Base-by-base conservation (phyloP, 1,140 invertebrate genomes). In the Drosophila melanica region DNA sequence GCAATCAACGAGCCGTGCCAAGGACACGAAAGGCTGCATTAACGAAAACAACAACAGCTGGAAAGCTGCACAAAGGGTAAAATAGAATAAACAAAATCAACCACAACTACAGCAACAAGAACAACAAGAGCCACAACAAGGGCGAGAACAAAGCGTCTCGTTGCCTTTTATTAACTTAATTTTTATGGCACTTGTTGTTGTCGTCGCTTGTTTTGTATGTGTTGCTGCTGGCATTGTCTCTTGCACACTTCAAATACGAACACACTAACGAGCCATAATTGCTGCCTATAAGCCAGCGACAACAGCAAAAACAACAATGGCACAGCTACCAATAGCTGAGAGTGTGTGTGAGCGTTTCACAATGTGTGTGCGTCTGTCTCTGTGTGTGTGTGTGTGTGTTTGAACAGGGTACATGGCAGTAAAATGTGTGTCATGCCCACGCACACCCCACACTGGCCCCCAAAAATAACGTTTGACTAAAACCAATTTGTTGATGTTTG, bases 91-190 rank as follows among this genome's bases (percentile, higher is more conserved):
- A 77, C 67, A 78, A 82, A 76, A 55, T 76, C 68, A 68, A 65
- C 68, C 76, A 50, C 57, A 75, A 62, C 77, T 69, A 59, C 57
- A 59, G 37, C 42, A 47, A 37, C 44, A 54, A 42, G 18, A 63
- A 64, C 50, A 59, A 37, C 57, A 30, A 53, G 35, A 20, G 48
- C 30, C 48, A 2, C 60, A 72, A 60, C 68, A 42, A 64, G 54
- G 45, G 42, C 71, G 51, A 66, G 76, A 89, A 87, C 84, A 87
- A 87, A 84, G 79, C 73, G 63, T 70, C 76, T 89, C 76, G 79
- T 85, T 81, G 85, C 80, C 84, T 90, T 89, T 90, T 90, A 89
- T 90, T 89, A 89, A 90, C 77, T 89, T 89, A 89, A 89, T 89
- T 89, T 90, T 89, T 90, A 90, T 89, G 84, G 79, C 84, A 87